Conservation (phyloP, 2,797 vertebrate species). For the Buceros bicornis region DNA sequence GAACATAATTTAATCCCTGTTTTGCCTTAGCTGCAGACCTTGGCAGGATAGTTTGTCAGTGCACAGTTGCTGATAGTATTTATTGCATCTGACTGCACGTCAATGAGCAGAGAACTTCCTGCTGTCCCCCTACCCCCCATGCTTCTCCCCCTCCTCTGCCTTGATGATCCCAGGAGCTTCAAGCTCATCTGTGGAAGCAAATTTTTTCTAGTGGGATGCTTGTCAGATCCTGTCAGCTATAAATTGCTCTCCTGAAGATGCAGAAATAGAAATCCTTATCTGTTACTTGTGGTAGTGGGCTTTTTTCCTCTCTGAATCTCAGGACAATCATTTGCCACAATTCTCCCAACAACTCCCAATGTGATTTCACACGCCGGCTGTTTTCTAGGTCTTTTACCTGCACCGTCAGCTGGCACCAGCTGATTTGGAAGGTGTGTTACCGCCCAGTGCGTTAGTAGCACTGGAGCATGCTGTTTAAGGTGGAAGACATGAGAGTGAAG, state of each 20-base stretch:
- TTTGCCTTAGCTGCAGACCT: not conserved
- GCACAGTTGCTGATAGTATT: not conserved
- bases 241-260: conserved; percentile 71
- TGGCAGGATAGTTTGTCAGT: not conserved
- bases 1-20: not conserved
- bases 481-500: not conserved
- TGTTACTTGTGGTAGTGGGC: not conserved
- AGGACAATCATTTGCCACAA: conserved; percentile 26
- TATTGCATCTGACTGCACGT: conserved; percentile 39
- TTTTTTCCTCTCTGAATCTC: conserved; percentile 20
- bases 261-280: conserved; percentile 69
- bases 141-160: not conserved
- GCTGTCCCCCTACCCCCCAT: not conserved
- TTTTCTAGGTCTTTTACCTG: conserved; percentile 13
- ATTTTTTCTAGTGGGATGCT: conserved; percentile 69
- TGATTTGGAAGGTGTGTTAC: not conserved
- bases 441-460: not conserved
- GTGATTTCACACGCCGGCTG: not conserved
- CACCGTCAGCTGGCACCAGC: not conserved
- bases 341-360: not conserved
- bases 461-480: not conserved
- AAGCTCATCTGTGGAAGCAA: conserved; percentile 51
- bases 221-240: conserved; percentile 72
- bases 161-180: conserved; percentile 49
- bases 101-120: conserved; percentile 23